Conservation (phyloP, 2,113 vertebrate species). For the Ploceus nigricollis region DNA sequence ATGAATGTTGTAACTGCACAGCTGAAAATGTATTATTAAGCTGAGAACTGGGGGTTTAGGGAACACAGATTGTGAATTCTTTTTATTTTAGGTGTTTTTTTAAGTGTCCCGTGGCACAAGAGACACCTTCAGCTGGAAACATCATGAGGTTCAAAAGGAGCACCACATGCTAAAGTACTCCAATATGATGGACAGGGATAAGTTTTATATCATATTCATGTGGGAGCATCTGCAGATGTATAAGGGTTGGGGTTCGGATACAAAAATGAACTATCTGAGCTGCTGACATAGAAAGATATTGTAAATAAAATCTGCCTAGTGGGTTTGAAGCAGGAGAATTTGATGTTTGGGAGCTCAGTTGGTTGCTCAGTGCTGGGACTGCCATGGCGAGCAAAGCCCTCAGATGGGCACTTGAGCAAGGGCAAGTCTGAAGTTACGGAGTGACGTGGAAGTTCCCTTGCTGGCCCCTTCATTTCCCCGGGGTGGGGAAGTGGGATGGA, state of each 20-base stretch:
- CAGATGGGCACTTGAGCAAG: rapidly evolving
- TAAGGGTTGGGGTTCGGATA: background rate
- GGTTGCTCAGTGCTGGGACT: background rate
- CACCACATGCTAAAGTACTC: background rate
- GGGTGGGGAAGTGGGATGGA: background rate
- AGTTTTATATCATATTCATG: background rate
- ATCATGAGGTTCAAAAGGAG: background rate
- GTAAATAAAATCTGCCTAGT: background rate
- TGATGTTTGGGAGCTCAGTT: background rate
- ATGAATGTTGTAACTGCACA: constrained; percentile 50
- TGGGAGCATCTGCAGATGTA: background rate
- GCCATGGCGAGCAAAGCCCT: background rate
- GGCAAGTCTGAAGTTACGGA: background rate
- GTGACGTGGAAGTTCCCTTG: background rate
- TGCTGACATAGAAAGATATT: background rate
- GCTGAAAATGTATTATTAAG: constrained; percentile 58
- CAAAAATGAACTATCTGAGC: background rate
- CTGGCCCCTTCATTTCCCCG: background rate
- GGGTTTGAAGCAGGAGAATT: background rate
- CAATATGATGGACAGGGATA: background rate
- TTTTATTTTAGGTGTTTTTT: background rate
- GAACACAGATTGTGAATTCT: background rate
- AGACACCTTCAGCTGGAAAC: background rate
- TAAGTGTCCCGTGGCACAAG: background rate
- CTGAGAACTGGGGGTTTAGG: constrained; percentile 47